Percentiles rank a stretch among this genome's conserved stretches.
Evolutionary conservation across 2,888 invertebrate genomes (phyloP).

Genomic region (Zootermopsis nevadensis): DNA sequence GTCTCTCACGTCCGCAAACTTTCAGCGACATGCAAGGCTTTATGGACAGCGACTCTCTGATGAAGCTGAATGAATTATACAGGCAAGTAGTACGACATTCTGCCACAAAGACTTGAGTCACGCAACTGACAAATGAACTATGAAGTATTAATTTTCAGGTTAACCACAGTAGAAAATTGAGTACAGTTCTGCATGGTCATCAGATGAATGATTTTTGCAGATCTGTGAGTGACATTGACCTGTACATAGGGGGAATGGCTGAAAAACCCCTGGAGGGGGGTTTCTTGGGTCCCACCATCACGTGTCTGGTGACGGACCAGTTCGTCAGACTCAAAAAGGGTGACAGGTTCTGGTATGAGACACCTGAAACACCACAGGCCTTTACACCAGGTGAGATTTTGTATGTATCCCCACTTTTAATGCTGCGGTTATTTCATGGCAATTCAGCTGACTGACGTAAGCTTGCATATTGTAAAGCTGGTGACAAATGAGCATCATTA

Average conservation of each 20-base stretch:
- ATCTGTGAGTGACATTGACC: conserved; percentile 84
- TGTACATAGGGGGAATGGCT: conserved; percentile 88
- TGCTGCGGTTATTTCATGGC: too few species aligned
- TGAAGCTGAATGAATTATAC: conserved; percentile 74
- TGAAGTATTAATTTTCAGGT: too few species aligned
- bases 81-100: conserved; percentile 63
- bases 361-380: conserved; percentile 70
- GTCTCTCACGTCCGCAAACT: conserved; percentile 69
- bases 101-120: not conserved
- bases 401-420: too few species aligned
- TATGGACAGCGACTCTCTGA: conserved; percentile 74
- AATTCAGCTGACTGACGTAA: too few species aligned
- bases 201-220: conserved; percentile 58
- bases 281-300: conserved; percentile 86
- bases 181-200: too few species aligned
- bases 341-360: conserved; percentile 92
- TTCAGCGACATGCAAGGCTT: conserved; percentile 75
- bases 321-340: conserved; percentile 83
- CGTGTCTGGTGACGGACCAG: conserved; percentile 87
- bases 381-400: conserved; percentile 72
- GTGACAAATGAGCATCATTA: too few species aligned
- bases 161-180: too few species aligned
- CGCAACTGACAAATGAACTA: not conserved
- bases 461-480: too few species aligned
- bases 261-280: conserved; percentile 78